Evolutionary conservation across 2,113 vertebrate species (phyloP).

Genomic region (Hystrix brachyura): DNA sequence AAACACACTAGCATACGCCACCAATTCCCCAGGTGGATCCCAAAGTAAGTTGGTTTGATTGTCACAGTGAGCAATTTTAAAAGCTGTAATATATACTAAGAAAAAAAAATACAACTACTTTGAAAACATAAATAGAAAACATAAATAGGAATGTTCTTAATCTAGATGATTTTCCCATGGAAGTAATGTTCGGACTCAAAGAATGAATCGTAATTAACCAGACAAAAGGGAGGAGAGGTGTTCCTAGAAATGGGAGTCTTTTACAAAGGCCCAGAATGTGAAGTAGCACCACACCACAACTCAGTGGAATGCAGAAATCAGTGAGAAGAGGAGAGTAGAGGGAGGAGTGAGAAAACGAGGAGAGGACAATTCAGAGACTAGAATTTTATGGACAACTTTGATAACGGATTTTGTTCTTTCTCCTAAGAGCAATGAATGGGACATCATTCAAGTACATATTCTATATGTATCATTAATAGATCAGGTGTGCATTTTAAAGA

Average conservation of each 20-base stretch:
- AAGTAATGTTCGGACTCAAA: not conserved
- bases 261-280: not conserved
- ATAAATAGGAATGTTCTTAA: not conserved
- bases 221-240: not conserved
- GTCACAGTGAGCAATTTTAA: not conserved
- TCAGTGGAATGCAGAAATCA: not conserved
- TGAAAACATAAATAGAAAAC: not conserved
- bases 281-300: not conserved
- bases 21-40: not conserved
- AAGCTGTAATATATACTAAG: not conserved
- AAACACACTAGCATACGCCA: not conserved
- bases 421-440: not conserved
- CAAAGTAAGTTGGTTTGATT: not conserved
- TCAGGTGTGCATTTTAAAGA: not conserved
- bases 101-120: not conserved
- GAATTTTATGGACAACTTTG: not conserved
- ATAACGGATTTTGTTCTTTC: slow-evolving; percentile 24
- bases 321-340: not conserved
- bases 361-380: not conserved
- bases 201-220: not conserved
- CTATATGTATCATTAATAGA: not conserved
- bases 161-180: not conserved
- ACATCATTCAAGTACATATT: not conserved
- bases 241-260: not conserved
- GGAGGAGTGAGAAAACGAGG: not conserved